Conservation (phyloP, 2,797 vertebrate genomes). For the Potorous gilbertii region DNA sequence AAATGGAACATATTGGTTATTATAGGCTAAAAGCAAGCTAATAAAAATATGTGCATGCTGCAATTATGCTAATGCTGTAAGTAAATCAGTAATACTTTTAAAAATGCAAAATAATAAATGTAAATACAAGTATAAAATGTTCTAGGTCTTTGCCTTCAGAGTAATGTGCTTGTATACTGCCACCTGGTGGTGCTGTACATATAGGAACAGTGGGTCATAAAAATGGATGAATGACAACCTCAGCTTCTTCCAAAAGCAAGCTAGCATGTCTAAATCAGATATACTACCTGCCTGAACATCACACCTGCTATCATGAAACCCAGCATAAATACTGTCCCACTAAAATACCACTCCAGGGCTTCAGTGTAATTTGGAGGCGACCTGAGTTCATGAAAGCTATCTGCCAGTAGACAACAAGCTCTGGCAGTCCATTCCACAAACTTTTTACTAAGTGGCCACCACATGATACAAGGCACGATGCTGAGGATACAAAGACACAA, state of each 20-base stretch:
- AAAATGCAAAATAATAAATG: not conserved
- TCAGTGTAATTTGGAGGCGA: not conserved
- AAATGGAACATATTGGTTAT: slow-evolving; percentile 7
- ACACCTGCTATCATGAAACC: not conserved
- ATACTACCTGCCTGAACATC: not conserved
- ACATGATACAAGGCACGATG: not conserved
- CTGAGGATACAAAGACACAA: not conserved
- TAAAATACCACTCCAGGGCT: not conserved
- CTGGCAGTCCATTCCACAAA: not conserved
- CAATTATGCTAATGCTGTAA: slow-evolving; percentile 9
- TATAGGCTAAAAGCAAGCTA: not conserved
- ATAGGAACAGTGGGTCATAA: not conserved
- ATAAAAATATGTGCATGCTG: not conserved
- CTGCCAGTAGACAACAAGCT: not conserved
- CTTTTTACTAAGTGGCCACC: not conserved
- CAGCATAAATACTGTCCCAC: not conserved
- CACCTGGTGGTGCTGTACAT: slow-evolving; percentile 8
- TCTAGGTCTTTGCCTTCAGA: not conserved
- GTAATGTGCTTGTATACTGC: not conserved
- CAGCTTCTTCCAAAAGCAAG: not conserved
- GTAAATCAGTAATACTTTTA: not conserved
- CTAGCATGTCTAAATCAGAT: not conserved
- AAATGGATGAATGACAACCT: not conserved
- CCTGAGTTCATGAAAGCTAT: not conserved
- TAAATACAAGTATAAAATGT: not conserved